phyloP scores from a whole-genome alignment of 2,888 invertebrate species.

The Lysandra coridon region DNA sequence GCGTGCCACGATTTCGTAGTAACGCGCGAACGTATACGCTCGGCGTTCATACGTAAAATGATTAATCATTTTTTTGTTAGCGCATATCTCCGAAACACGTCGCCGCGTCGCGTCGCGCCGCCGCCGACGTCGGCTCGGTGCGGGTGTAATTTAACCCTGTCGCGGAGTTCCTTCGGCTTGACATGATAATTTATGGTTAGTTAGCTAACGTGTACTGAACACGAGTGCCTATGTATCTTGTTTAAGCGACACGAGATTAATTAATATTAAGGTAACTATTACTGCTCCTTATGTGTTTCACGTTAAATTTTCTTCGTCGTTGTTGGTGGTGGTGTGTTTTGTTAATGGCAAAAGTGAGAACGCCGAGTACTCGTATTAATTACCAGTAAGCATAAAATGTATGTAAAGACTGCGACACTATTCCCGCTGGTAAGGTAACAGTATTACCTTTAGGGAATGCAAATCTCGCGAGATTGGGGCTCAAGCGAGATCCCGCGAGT shows the following conservation, averaged over 20 bases:
- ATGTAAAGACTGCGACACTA: background rate
- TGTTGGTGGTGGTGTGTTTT: background rate
- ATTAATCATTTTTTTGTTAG: slow-evolving; percentile 25
- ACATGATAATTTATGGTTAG: slow-evolving; percentile 56
- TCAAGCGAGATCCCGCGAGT: too few relatives aligned
- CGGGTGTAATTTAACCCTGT: slow-evolving; percentile 47
- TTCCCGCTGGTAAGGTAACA: background rate
- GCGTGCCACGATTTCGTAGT: slow-evolving; percentile 44
- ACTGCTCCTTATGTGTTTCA: slow-evolving; percentile 20
- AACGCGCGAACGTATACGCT: slow-evolving; percentile 37
- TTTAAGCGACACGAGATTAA: slow-evolving; percentile 52
- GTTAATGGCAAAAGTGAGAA: background rate
- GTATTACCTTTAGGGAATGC: too few relatives aligned
- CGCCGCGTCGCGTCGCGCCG: background rate
- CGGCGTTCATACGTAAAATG: slow-evolving; percentile 28
- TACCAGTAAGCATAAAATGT: background rate
- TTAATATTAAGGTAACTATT: slow-evolving; percentile 42
- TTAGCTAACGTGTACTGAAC: slow-evolving; percentile 52
- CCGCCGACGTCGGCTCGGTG: slow-evolving; percentile 36
- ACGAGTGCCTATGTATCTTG: slow-evolving; percentile 51
- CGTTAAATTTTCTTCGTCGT: slow-evolving; percentile 5
- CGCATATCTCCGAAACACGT: slow-evolving; percentile 28
- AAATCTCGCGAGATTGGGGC: too few relatives aligned
- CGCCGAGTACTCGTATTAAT: background rate
- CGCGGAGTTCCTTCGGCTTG: slow-evolving; percentile 50